Percentiles rank a stretch among this genome's conserved stretches.
Conservation (phyloP, 2,113 vertebrate genomes). For the Plecturocebus donacophilus region DNA sequence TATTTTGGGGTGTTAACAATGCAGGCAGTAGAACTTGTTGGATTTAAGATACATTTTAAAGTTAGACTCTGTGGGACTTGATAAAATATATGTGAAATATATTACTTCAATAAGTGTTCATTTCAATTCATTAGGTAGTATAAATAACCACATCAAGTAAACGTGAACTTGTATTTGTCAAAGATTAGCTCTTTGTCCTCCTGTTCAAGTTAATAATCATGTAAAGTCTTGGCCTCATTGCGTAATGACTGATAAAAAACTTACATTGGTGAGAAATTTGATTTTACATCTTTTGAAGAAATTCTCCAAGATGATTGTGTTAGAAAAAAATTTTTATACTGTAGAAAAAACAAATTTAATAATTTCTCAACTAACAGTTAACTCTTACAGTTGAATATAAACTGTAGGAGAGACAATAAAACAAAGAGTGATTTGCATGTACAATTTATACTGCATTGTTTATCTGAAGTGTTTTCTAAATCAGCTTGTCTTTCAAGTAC, state of each 20-base stretch:
- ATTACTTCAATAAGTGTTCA: not conserved
- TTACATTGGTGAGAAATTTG: constrained; percentile 50
- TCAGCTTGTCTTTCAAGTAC: constrained; percentile 21
- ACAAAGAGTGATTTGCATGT: not conserved
- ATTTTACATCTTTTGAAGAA: constrained; percentile 49
- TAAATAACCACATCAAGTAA: not conserved
- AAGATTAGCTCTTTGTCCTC: not conserved
- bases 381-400: not conserved
- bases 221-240: not conserved
- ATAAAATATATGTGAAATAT: not conserved
- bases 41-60: constrained; percentile 39
- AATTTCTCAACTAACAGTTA: constrained; percentile 26
- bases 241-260: not conserved
- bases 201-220: constrained; percentile 21
- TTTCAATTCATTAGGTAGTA: constrained; percentile 4
- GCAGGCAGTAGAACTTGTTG: not conserved
- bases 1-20: not conserved
- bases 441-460: not conserved
- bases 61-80: not conserved
- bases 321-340: not conserved
- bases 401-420: not conserved
- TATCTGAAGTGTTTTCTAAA: constrained; percentile 26
- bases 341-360: constrained; percentile 14
- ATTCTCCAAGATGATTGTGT: constrained; percentile 16
- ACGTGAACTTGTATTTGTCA: constrained; percentile 44